A percentile compares a stretch with the other conserved stretches of the same genome.
Conservation (phyloP, 2,113 vertebrate genomes). For the Ictalurus furcatus region DNA sequence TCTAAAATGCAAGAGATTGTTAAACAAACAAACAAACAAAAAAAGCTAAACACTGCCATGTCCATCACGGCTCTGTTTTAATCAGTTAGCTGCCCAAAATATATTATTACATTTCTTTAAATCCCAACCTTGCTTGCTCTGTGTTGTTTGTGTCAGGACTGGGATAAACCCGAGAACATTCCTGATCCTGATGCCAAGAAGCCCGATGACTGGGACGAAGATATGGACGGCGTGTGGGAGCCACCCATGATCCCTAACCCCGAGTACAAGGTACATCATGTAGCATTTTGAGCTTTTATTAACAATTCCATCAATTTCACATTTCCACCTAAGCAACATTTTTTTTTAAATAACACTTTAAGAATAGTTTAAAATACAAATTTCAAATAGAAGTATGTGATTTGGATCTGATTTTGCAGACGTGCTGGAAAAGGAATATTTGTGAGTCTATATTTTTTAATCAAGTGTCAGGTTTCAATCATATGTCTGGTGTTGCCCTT, state of each 20-base stretch:
- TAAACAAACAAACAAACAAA: background rate
- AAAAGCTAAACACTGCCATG: background rate
- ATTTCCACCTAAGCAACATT: background rate
- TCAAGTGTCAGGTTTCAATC: background rate
- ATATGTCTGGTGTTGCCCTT: background rate
- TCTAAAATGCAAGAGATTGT: background rate
- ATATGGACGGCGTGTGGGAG: conserved; percentile 80
- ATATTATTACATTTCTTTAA: background rate
- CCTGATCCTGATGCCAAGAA: conserved; percentile 80
- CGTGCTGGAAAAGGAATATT: background rate
- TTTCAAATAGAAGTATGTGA: background rate
- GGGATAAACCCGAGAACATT: conserved; percentile 80
- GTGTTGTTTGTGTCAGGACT: conserved; percentile 69
- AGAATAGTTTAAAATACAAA: background rate
- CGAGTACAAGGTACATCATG: conserved; percentile 73
- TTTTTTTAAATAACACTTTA: background rate
- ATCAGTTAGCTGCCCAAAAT: background rate
- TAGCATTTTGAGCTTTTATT: background rate
- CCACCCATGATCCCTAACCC: conserved; percentile 80
- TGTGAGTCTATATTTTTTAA: background rate
- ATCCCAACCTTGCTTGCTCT: background rate
- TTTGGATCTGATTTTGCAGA: background rate
- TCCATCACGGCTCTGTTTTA: background rate
- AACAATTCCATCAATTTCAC: background rate
- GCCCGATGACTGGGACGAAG: conserved; percentile 78